A percentile compares a stretch with the other conserved stretches of the same genome.
Evolutionary conservation across 2,797 vertebrate genomes (phyloP).

Genomic region (Acanthornis magna): DNA sequence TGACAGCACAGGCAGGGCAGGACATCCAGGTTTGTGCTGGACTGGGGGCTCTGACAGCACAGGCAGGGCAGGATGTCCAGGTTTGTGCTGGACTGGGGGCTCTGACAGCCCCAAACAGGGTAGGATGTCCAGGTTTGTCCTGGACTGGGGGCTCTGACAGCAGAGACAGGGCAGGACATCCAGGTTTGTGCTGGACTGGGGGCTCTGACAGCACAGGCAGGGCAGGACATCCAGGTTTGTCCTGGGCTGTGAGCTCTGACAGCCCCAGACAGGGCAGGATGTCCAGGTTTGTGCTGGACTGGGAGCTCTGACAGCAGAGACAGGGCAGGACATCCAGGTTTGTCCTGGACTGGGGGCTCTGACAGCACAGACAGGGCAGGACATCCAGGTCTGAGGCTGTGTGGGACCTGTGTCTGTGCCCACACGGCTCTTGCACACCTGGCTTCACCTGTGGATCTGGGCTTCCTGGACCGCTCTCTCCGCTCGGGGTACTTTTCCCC

Average conservation of each 20-base stretch:
- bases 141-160: background rate
- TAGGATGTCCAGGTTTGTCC: background rate
- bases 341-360: background rate
- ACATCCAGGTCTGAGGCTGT: background rate
- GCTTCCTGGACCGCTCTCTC: background rate
- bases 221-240: background rate
- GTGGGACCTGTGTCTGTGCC: background rate
- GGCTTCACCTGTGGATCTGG: background rate
- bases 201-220: too few species aligned
- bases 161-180: background rate
- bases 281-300: background rate
- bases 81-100: background rate
- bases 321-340: background rate
- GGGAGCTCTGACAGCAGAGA: background rate
- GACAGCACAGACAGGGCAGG: background rate
- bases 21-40: background rate
- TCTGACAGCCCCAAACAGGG: too few species aligned
- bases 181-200: background rate
- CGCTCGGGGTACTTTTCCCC: rapidly evolving
- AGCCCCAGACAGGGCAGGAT: background rate
- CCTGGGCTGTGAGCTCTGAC: background rate
- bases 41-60: background rate
- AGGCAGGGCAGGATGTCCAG: background rate
- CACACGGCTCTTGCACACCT: rapidly evolving
- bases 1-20: background rate